Evolutionary conservation across 2,888 invertebrate species (phyloP).

Genomic region (Dolomedes plantarius): DNA sequence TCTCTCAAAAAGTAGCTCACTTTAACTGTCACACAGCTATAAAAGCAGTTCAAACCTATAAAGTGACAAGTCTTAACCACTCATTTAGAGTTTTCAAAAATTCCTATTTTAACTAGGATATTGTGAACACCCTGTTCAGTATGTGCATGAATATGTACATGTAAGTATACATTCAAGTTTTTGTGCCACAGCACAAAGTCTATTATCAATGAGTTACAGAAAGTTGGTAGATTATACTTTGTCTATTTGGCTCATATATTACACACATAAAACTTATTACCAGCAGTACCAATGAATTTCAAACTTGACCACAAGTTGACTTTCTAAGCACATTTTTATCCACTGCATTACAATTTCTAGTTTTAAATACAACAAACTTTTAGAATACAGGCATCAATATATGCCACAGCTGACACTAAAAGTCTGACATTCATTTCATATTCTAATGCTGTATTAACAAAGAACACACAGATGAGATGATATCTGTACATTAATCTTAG

Average conservation of each 20-base stretch:
- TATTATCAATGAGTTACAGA: constrained; percentile 9
- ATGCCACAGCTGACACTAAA: not conserved
- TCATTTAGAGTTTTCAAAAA: too few species aligned
- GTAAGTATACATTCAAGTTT: not conserved
- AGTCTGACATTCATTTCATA: not conserved
- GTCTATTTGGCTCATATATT: constrained; percentile 7
- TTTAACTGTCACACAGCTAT: too few species aligned
- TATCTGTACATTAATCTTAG: not conserved
- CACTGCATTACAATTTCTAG: not conserved
- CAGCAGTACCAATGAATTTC: not conserved
- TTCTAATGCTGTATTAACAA: not conserved
- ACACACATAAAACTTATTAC: not conserved
- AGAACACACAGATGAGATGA: not conserved
- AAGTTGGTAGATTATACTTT: constrained; percentile 2
- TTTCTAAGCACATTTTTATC: not conserved
- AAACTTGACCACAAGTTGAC: not conserved
- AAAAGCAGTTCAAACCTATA: too few species aligned
- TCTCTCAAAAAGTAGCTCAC: too few species aligned
- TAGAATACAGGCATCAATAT: not conserved
- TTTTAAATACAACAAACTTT: not conserved
- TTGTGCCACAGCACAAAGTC: not conserved
- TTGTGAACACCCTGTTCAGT: not conserved
- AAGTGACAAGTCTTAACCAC: too few species aligned
- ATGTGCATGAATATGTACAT: constrained; percentile 6
- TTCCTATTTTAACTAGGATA: not conserved